These are phyloP conservation scores for Furcula furcula DNA, from an alignment of 2,888 invertebrate species.

Conservation along the genomic window DNA sequence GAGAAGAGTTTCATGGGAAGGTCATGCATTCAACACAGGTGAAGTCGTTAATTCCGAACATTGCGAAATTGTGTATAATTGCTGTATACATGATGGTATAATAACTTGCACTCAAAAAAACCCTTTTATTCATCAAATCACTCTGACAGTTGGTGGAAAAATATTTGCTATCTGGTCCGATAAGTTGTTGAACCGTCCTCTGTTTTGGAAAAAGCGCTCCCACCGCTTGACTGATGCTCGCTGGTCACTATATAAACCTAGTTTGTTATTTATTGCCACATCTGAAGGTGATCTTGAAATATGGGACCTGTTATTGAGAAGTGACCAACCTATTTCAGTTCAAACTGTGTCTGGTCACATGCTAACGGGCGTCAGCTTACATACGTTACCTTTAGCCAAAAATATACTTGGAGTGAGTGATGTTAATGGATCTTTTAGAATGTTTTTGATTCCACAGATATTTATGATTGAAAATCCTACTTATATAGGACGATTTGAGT, in stretches of 20 bases:
- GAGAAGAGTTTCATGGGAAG: slow-evolving; percentile 83
- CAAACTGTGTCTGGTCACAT: slow-evolving; percentile 85
- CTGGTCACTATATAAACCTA: slow-evolving; percentile 90
- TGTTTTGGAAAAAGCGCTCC: slow-evolving; percentile 85
- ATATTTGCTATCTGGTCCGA: slow-evolving; percentile 89
- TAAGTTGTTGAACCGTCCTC: slow-evolving; percentile 80
- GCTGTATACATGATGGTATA: slow-evolving; percentile 87
- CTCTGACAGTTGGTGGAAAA: slow-evolving; percentile 88
- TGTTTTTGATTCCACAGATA: slow-evolving; percentile 81
- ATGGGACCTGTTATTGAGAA: slow-evolving; percentile 89
- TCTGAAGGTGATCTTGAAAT: slow-evolving; percentile 89
- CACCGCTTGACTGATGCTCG: slow-evolving; percentile 82
- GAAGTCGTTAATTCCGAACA: slow-evolving; percentile 83
- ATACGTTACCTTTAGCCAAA: slow-evolving; percentile 78
- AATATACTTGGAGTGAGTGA: slow-evolving; percentile 86
- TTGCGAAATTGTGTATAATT: slow-evolving; percentile 62
- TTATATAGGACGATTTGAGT: slow-evolving; percentile 64
- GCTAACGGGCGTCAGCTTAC: slow-evolving; percentile 84
- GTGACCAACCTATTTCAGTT: slow-evolving; percentile 85
- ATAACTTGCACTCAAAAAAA: slow-evolving; percentile 83
- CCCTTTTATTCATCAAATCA: slow-evolving; percentile 81
- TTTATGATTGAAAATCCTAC: slow-evolving; percentile 69
- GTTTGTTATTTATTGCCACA: slow-evolving; percentile 86
- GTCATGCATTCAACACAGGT: slow-evolving; percentile 84
- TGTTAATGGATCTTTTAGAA: slow-evolving; percentile 84